Percentiles rank a stretch among this genome's conserved stretches.
phyloP scores from a whole-genome alignment of 2,888 invertebrate genomes.

The Agriopis aurantiaria region DNA sequence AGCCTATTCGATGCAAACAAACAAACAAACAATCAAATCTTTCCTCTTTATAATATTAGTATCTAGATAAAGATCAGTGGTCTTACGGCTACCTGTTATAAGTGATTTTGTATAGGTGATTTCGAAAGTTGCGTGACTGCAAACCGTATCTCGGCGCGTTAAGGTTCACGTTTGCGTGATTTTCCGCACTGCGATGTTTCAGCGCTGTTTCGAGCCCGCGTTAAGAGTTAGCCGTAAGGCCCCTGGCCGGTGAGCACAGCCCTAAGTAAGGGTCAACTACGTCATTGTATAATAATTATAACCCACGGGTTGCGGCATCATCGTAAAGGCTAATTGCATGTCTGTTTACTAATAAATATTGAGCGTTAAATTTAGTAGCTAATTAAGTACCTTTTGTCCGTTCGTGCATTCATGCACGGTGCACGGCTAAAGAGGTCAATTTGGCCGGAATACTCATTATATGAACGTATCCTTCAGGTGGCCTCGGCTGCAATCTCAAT shows the following conservation, averaged over 20 bases:
- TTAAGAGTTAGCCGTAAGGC: too few species aligned
- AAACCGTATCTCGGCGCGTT: too few species aligned
- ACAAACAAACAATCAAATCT: too few species aligned
- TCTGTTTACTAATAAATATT: conserved; percentile 19
- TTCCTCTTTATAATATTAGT: too few species aligned
- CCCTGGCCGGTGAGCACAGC: neutral
- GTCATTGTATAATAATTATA: neutral
- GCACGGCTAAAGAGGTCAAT: conserved; percentile 52
- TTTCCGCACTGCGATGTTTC: too few species aligned
- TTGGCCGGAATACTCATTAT: conserved; percentile 50
- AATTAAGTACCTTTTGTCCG: conserved; percentile 45
- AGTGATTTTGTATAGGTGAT: too few species aligned
- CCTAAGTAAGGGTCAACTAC: neutral
- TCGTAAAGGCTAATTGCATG: conserved; percentile 36
- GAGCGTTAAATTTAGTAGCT: conserved; percentile 3
- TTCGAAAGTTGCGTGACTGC: too few species aligned
- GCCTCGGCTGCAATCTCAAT: conserved; percentile 47
- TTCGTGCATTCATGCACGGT: conserved; percentile 51
- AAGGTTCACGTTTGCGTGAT: too few species aligned
- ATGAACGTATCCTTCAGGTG: conserved; percentile 52
- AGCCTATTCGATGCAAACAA: too few species aligned
- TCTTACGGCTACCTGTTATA: too few species aligned
- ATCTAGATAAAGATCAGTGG: too few species aligned
- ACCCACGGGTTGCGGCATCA: neutral
- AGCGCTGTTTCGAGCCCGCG: too few species aligned